These are phyloP conservation scores for Sus scrofa DNA, from an alignment of 2,113 vertebrate genomes.

Conservation along the genomic window DNA sequence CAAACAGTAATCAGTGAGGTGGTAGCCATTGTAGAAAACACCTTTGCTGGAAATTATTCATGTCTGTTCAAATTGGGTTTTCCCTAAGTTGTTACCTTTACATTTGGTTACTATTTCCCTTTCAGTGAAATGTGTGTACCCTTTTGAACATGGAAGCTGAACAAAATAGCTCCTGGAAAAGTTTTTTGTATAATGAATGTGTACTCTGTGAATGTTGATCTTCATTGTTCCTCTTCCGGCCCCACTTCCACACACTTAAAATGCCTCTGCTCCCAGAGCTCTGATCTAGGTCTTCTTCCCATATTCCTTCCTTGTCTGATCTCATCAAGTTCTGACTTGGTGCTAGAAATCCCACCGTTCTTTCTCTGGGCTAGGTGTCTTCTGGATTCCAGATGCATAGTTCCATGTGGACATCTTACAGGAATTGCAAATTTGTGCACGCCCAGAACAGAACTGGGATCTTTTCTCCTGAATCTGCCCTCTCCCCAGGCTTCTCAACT, in stretches of 20 bases:
- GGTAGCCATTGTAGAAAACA: slow-evolving; percentile 1
- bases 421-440: neutral
- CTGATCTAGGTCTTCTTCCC: neutral
- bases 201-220: neutral
- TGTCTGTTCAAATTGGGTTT: neutral
- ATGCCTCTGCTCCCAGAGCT: neutral
- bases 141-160: neutral
- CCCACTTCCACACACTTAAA: neutral
- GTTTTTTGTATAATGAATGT: neutral
- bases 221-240: neutral
- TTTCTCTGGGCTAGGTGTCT: neutral
- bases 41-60: slow-evolving; percentile 34
- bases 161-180: neutral
- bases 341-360: neutral
- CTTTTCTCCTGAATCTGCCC: neutral
- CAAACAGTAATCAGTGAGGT: slow-evolving; percentile 39
- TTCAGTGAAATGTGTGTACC: neutral
- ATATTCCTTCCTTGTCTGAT: neutral
- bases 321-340: neutral
- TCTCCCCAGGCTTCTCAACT: neutral
- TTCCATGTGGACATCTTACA: neutral
- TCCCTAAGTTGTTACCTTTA: neutral
- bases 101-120: slow-evolving; percentile 22
- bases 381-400: neutral
- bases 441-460: neutral